These are phyloP conservation scores for Lycopodina hypogea DNA, from an alignment of 37 sponge, comb jelly and placozoan genomes.

Conservation along the genomic window DNA sequence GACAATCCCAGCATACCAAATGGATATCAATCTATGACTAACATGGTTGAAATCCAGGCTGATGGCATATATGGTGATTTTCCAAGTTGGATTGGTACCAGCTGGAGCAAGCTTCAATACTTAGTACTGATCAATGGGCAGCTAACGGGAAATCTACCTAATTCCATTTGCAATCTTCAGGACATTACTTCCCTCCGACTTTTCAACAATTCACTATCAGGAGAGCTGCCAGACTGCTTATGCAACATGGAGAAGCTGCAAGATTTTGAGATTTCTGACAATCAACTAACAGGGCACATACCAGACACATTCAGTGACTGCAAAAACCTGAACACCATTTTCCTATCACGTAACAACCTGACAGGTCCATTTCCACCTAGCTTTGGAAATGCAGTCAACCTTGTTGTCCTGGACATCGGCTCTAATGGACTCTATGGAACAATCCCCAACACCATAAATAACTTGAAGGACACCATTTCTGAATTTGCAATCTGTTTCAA, in stretches of 20 bases:
- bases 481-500: slow-evolving; percentile 64
- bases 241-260: slow-evolving; percentile 33
- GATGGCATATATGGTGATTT: slow-evolving; percentile 55
- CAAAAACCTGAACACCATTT: slow-evolving; percentile 14
- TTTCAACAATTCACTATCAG: slow-evolving; percentile 57
- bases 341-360: slow-evolving; percentile 39
- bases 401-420: slow-evolving; percentile 56
- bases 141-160: slow-evolving; percentile 53
- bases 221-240: slow-evolving; percentile 57
- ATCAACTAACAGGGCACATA: slow-evolving; percentile 60
- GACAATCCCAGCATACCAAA: slow-evolving; percentile 43
- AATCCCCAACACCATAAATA: slow-evolving; percentile 52
- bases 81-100: slow-evolving; percentile 54
- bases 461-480: slow-evolving; percentile 16
- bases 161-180: slow-evolving; percentile 47
- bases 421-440: slow-evolving; percentile 52
- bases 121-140: slow-evolving; percentile 53
- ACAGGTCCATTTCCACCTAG: slow-evolving; percentile 52
- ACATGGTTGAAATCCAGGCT: slow-evolving; percentile 27
- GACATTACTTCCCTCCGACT: slow-evolving; percentile 47
- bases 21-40: slow-evolving; percentile 32
- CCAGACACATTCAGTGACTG: slow-evolving; percentile 55
- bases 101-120: slow-evolving; percentile 47
- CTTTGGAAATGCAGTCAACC: slow-evolving; percentile 40
- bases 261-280: slow-evolving; percentile 60